Evolutionary conservation across 2,113 vertebrate species (phyloP), one percentile per base, ranked within the genome.

Genomic region (Echinops telfairi): DNA sequence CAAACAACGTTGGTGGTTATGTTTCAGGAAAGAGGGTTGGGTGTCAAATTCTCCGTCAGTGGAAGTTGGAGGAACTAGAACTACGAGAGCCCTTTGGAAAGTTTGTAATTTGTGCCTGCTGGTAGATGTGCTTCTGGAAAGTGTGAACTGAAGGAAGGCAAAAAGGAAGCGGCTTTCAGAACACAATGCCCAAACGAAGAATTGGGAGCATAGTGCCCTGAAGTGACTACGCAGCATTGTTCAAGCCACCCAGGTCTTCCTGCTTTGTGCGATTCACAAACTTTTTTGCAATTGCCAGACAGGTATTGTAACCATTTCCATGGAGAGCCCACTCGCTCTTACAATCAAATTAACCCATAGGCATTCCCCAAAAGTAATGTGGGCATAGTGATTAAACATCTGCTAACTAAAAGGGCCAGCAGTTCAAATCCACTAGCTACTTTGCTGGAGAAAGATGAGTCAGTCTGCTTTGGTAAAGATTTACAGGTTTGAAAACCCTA

Each of bases 91-190:
- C 90, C 89, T 58, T 71, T 71, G 15, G 29, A 25, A 38, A 76
- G 78, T 94, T 93, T 80, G 93, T 90, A 57, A 43, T n/a, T 29
- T 87, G 76, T 62, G 53, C 80, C 64, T 60, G 40, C 29, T 91
- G 79, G 17, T 47, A 66, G 81, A 58, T 4, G 60, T 66, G 64
- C 57, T 90, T 70, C 76, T 92, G 88, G 70, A 95, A 94, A 92
- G 86, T 70, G n/a, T 75, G 68, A 88, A 82, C 10, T 53, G 47
- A 53, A 53, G 60, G 60, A 15, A 90, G 40, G 83, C 86, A 90
- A 90, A 27, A 47, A 90, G 92, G 95, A 96, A 96, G 68, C 93
- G 90, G 68, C 70, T 93, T 88, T 78, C 23, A 88, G 84, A 80
- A 90, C 90, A 57, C 83, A 94, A 88, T 81, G 77, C 84, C 89